phyloP scores from a whole-genome alignment of 2,113 vertebrate genomes.

The Perca schrenkii region DNA sequence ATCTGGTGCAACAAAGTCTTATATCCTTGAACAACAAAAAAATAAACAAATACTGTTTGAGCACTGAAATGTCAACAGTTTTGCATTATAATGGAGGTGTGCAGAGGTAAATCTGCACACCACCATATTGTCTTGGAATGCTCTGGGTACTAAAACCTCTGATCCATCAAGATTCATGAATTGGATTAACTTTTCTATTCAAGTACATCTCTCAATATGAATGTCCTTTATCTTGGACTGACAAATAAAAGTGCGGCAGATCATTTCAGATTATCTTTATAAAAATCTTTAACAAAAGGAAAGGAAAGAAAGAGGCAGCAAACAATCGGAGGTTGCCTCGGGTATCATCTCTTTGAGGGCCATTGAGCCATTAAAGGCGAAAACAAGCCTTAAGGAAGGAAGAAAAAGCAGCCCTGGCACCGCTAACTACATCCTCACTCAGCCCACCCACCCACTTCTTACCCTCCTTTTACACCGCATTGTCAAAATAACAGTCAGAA shows the following conservation, averaged over 20 bases:
- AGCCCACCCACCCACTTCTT: conserved; percentile 54
- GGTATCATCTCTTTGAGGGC: conserved; percentile 63
- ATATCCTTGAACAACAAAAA: conserved; percentile 20
- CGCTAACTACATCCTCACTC: conserved; percentile 59
- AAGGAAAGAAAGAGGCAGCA: conserved; percentile 17
- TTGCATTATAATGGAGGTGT: conserved; percentile 46
- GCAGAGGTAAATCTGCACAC: conserved; percentile 30
- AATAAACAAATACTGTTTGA: conserved; percentile 17
- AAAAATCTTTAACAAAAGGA: neutral
- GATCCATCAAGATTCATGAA: conserved; percentile 52
- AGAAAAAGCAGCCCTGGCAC: conserved; percentile 43
- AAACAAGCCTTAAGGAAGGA: conserved; percentile 50
- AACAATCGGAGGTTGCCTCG: conserved; percentile 53
- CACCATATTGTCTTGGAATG: conserved; percentile 21
- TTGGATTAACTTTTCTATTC: conserved; percentile 49
- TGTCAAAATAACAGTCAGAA: conserved; percentile 77
- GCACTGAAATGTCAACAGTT: conserved; percentile 28
- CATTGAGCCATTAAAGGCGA: conserved; percentile 72
- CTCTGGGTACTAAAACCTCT: conserved; percentile 51
- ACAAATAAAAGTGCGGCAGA: conserved; percentile 40
- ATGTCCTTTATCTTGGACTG: conserved; percentile 34
- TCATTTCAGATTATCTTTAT: conserved; percentile 41
- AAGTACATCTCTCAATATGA: conserved; percentile 30
- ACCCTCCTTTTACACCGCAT: conserved; percentile 55
- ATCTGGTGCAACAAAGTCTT: conserved; percentile 32